phyloP scores from a whole-genome alignment of 1,140 invertebrate species.

The Drosophila sechellia region DNA sequence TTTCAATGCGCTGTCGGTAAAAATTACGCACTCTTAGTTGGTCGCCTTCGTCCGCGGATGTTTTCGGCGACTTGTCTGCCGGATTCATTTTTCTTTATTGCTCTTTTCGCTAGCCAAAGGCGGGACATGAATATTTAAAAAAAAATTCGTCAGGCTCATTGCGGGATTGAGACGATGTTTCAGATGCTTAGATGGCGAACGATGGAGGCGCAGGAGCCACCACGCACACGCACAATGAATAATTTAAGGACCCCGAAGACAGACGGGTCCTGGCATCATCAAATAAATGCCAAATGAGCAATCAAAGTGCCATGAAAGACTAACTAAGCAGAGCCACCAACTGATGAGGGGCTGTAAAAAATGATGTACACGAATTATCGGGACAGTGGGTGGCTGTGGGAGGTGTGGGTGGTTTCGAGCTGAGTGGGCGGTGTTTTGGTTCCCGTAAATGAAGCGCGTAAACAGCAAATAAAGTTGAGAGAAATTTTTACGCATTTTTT shows the following conservation, averaged over 20 bases:
- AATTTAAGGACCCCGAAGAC: constrained; percentile 54
- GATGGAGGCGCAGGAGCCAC: constrained; percentile 2
- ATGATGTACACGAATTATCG: constrained; percentile 76
- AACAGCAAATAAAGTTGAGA: constrained; percentile 71
- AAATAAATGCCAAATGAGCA: constrained; percentile 83
- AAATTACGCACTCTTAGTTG: constrained; percentile 80
- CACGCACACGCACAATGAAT: constrained; percentile 60
- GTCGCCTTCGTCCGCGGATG: constrained; percentile 48
- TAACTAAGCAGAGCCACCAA: constrained; percentile 63
- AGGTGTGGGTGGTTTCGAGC: too few relatives aligned
- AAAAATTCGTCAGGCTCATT: constrained; percentile 60
- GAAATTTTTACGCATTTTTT: constrained; percentile 55
- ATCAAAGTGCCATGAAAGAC: constrained; percentile 78
- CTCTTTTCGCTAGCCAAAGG: constrained; percentile 61
- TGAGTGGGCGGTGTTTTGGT: constrained; percentile 4
- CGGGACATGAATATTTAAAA: constrained; percentile 80
- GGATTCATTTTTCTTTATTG: constrained; percentile 13
- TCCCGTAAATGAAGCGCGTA: constrained; percentile 66
- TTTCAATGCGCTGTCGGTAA: constrained; percentile 77
- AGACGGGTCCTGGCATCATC: constrained; percentile 59
- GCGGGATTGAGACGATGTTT: constrained; percentile 32
- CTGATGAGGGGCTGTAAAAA: constrained; percentile 76
- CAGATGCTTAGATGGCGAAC: constrained; percentile 34
- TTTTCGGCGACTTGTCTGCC: constrained; percentile 57
- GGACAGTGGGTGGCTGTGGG: constrained; percentile 21